phyloP scores from a whole-genome alignment of 2,888 invertebrate species.

The Coleophora flavipennella region DNA sequence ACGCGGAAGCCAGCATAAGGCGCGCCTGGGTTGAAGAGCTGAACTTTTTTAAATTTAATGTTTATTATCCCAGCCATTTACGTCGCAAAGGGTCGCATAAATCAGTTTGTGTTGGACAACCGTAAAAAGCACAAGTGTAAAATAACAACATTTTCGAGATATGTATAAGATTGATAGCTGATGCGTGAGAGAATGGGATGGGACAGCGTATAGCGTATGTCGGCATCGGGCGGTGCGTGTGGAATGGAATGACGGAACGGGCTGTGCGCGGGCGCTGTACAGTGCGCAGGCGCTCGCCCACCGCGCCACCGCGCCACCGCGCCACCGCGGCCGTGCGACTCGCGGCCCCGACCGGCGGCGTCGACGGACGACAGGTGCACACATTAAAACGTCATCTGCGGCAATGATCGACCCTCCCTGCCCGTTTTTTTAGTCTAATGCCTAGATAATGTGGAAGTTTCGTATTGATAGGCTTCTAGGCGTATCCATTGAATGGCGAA shows the following conservation, averaged over 20 bases:
- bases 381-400: constrained; percentile 8
- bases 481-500: too few species aligned
- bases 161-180: constrained; percentile 40
- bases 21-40: too few species aligned
- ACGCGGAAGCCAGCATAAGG: too few species aligned
- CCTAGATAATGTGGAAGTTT: too few species aligned
- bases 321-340: not conserved
- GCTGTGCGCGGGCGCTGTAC: too few species aligned
- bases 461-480: too few species aligned
- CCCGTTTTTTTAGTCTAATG: not conserved
- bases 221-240: constrained; percentile 12
- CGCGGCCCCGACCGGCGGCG: not conserved
- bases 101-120: not conserved
- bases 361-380: constrained; percentile 12
- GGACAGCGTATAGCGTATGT: constrained; percentile 20
- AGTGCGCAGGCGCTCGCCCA: constrained; percentile 1
- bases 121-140: not conserved
- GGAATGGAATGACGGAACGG: constrained; percentile 25
- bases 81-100: too few species aligned
- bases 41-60: too few species aligned
- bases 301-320: constrained; percentile 5
- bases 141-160: constrained; percentile 30
- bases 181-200: constrained; percentile 56
- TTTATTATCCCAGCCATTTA: not conserved
- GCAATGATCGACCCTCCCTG: not conserved